Base-by-base conservation (phyloP, 2,888 invertebrate genomes). In the Synergus gifuensis region DNA sequence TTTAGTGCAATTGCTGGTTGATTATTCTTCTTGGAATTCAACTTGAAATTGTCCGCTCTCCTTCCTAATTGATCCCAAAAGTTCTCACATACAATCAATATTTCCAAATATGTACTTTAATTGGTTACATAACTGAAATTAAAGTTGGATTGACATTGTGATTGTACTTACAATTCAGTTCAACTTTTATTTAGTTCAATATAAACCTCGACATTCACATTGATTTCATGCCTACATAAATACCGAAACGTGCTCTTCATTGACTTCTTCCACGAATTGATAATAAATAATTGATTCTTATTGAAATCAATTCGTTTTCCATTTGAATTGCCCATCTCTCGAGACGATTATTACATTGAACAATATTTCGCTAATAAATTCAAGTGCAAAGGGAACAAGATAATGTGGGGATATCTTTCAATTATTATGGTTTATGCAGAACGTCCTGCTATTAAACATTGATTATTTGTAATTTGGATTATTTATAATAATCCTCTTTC, bases 201-300 rank as follows among this genome's bases (percentile, higher is more conserved):
- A 69, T n/a, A 36, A 54, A 73, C 44, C 22, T 44, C 5, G 2
- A 67, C 4, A 22, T 67, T 67, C 44, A 22, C 22, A 22, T 46
- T 67, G 67, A 54, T 9, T 69, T 69, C 14, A 36, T 73, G 49
- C 8, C 2, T 0, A 11, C 11, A 16, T 8, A 14, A 5, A 54
- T 12, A 16, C 36, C 69, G 28, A 46, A 18, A 49, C 69, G 49
- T 28, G 16, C 42, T 49, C 44, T 14, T 22, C 36, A 54, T 28
- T n/a, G 54, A 54, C 4, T 73, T 73, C 16, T 73, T 73, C 73
- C 36, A n/a, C 73, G 73, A 73, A 54, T 73, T 73, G 5, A 36
- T 36, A 73, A 14, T 18, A 54, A 73, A 14, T 18, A 54, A 73
- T 73, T 73, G 73, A 54, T 73, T 73, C 1, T 36, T 73, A 49